Percentiles rank a stretch among this genome's conserved stretches.
Evolutionary conservation across 2,888 invertebrate genomes (phyloP).

Genomic region (Linnaemya tessellans): DNA sequence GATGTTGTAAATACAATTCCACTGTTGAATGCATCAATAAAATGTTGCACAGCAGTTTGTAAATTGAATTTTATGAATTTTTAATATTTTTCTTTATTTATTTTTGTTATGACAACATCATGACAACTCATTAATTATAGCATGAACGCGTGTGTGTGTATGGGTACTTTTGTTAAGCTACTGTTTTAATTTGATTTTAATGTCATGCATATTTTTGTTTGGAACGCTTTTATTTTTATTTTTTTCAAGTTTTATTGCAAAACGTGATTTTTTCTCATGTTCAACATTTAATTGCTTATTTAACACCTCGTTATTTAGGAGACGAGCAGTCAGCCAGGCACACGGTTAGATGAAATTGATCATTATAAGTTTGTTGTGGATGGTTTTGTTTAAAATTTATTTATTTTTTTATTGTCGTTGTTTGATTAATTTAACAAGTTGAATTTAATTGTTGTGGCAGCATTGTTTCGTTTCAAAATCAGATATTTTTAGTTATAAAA

Average conservation of each 20-base stretch:
- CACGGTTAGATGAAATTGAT: slow-evolving; percentile 6
- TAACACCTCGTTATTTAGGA: slow-evolving; percentile 61
- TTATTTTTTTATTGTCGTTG: slow-evolving; percentile 11
- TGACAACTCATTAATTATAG: slow-evolving; percentile 28
- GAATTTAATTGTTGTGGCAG: slow-evolving; percentile 13
- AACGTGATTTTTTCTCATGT: slow-evolving; percentile 48
- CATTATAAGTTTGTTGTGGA: neutral
- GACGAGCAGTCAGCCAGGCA: neutral
- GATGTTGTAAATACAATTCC: neutral
- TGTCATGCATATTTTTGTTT: neutral
- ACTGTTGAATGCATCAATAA: neutral
- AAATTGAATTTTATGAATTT: neutral
- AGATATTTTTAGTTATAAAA: neutral
- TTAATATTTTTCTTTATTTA: neutral
- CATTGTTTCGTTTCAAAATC: neutral
- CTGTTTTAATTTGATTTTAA: slow-evolving; percentile 43
- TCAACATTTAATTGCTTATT: slow-evolving; percentile 67
- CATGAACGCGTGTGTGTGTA: neutral
- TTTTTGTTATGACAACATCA: slow-evolving; percentile 1
- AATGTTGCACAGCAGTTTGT: neutral
- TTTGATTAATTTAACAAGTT: slow-evolving; percentile 1
- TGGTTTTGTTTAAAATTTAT: slow-evolving; percentile 12
- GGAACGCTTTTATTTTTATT: slow-evolving; percentile 2
- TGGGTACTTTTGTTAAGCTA: slow-evolving; percentile 19
- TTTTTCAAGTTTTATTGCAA: neutral